Evolutionary conservation across 1,140 invertebrate species (phyloP).

Genomic region (Calliopsis andreniformis): DNA sequence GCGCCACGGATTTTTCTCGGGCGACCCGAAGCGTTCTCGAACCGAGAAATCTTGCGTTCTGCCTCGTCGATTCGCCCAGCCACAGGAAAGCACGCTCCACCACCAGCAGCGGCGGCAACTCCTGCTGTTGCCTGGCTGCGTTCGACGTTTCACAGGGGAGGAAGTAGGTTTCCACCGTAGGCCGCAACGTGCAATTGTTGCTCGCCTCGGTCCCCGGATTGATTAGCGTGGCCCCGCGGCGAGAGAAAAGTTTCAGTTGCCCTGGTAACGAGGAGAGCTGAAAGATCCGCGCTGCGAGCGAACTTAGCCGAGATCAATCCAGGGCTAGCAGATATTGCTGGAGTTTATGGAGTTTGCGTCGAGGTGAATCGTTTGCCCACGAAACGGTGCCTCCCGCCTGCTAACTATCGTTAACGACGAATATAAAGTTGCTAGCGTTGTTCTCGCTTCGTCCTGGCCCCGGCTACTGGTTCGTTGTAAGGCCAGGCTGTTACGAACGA

Average conservation of each 20-base stretch:
- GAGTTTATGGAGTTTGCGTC: slow-evolving; percentile 13
- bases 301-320: slow-evolving; percentile 16
- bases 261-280: slow-evolving; percentile 18
- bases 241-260: slow-evolving; percentile 28
- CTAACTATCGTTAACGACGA: slow-evolving; percentile 19
- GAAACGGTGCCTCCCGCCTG: background rate
- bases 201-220: slow-evolving; percentile 1
- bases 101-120: background rate
- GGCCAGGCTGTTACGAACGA: background rate
- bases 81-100: slow-evolving; percentile 2
- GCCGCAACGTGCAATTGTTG: slow-evolving; percentile 16
- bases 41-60: background rate
- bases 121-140: too few species aligned
- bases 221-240: slow-evolving; percentile 20
- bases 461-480: too few species aligned
- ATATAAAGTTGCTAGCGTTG: slow-evolving; percentile 1
- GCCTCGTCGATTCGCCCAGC: background rate
- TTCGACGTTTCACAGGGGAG: slow-evolving; percentile 14
- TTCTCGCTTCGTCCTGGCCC: background rate
- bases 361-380: background rate
- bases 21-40: background rate
- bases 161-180: background rate
- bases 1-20: background rate
- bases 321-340: background rate
- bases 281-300: background rate